phyloP scores from a whole-genome alignment of 1,140 invertebrate species.

The Heliconius hewitsoni region DNA sequence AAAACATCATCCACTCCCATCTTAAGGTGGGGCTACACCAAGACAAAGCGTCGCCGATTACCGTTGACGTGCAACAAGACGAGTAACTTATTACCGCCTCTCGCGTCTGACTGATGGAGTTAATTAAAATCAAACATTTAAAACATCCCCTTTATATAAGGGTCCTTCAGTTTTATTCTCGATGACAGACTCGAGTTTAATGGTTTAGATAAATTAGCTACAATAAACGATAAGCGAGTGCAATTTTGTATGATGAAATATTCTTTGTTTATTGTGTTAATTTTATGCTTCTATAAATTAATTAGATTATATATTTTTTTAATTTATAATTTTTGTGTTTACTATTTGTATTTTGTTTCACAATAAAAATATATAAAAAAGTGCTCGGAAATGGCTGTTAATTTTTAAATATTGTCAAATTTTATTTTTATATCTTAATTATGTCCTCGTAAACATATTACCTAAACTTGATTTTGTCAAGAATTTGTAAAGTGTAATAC shows the following conservation, averaged over 20 bases:
- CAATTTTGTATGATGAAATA: constrained; percentile 4
- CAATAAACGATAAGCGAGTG: constrained; percentile 29
- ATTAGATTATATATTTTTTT: neutral
- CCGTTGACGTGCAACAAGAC: constrained; percentile 59
- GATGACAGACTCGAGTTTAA: constrained; percentile 35
- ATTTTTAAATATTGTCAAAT: too few species aligned
- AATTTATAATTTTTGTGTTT: neutral
- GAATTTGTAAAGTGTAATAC: too few species aligned
- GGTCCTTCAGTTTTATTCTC: constrained; percentile 27
- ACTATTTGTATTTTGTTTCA: too few species aligned
- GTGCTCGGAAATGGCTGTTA: too few species aligned
- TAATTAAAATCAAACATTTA: constrained; percentile 77
- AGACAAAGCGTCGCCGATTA: constrained; percentile 65
- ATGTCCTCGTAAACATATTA: too few species aligned
- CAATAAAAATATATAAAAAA: too few species aligned
- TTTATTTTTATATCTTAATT: too few species aligned
- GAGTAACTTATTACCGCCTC: constrained; percentile 33
- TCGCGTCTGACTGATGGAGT: constrained; percentile 42
- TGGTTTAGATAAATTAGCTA: constrained; percentile 34
- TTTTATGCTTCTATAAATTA: neutral
- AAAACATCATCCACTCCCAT: neutral
- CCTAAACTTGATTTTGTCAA: too few species aligned
- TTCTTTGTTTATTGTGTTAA: neutral
- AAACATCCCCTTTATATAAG: constrained; percentile 41
- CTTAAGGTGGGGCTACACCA: constrained; percentile 44